Conservation (phyloP, 2,113 vertebrate genomes). For the Vulpes ferrilata region DNA sequence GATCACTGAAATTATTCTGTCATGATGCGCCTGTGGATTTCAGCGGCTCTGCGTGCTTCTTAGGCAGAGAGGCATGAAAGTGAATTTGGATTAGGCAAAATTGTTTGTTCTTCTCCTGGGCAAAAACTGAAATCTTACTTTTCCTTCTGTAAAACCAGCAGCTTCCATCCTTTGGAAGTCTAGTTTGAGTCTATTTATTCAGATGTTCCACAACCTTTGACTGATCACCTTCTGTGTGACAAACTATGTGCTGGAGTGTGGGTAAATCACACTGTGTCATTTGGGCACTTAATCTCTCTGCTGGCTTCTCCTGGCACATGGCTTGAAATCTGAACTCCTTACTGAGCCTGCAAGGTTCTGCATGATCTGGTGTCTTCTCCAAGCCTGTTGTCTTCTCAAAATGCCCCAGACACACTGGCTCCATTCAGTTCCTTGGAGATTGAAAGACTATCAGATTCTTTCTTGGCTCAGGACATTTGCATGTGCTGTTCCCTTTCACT, state of each 20-base stretch:
- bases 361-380: not conserved
- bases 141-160: not conserved
- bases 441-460: not conserved
- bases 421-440: not conserved
- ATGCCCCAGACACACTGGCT: not conserved
- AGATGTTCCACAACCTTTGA: not conserved
- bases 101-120: constrained; percentile 41
- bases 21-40: constrained; percentile 46
- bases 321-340: not conserved
- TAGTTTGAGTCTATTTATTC: not conserved
- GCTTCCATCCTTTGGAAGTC: not conserved
- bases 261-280: not conserved
- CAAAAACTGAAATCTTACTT: constrained; percentile 31
- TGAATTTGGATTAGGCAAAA: constrained; percentile 54
- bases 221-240: not conserved
- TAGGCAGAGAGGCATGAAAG: constrained; percentile 67
- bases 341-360: not conserved
- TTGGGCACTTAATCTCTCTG: not conserved
- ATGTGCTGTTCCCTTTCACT: fast-evolving
- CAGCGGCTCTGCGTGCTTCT: not conserved
- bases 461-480: not conserved
- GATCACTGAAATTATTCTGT: constrained; percentile 74
- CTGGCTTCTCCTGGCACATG: not conserved
- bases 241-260: not conserved
- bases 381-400: not conserved